Base-by-base conservation (phyloP, 2,888 invertebrate genomes). In the Brenthis daphne region DNA sequence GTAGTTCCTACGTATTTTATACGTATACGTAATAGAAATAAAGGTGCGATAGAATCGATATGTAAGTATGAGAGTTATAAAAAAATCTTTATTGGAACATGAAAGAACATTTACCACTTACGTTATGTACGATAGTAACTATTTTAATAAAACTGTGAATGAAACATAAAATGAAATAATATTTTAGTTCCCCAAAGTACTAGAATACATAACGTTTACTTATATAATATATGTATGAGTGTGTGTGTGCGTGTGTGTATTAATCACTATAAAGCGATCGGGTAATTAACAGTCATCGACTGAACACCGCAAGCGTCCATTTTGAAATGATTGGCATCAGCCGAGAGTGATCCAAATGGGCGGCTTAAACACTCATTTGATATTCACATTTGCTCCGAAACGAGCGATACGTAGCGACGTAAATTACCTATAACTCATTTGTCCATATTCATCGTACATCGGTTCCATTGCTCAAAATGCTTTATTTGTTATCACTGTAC, bases 301-400 rank as follows among this genome's bases (percentile, higher is more conserved):
- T 77, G 79, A 78, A 80, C 82, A 86, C 89, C 89, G 77, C 88
- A 80, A 79, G 83, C 85, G 84, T 87, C 84, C 85, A 88, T 89
- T 87, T 87, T 80, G 83, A 85, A 87, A 86, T 88, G 85, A 89
- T 89, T 85, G 88, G 85, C 85, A 82, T 82, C 80, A 78, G 80
- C 79, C 79, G 85, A 84, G 86, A 85, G 87, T 88, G 86, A 90
- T 90, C 87, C 87, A 85, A 89, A 89, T 87, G 85, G 84, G 82
- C 82, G 81, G 88, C 85, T 89, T 88, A 88, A 89, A 88, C 79
- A 86, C 86, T 90, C 89, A 90, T 90, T 89, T 87, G 83, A 88
- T 89, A 90, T 91, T 91, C 89, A 88, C 87, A 86, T 89, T 88
- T 82, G 84, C 82, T 84, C 73, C 80, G 81, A 78, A 85, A 82